These are phyloP conservation scores for Dermatophagoides farinae DNA, from an alignment of 1,140 invertebrate genomes.

Conservation along the genomic window DNA sequence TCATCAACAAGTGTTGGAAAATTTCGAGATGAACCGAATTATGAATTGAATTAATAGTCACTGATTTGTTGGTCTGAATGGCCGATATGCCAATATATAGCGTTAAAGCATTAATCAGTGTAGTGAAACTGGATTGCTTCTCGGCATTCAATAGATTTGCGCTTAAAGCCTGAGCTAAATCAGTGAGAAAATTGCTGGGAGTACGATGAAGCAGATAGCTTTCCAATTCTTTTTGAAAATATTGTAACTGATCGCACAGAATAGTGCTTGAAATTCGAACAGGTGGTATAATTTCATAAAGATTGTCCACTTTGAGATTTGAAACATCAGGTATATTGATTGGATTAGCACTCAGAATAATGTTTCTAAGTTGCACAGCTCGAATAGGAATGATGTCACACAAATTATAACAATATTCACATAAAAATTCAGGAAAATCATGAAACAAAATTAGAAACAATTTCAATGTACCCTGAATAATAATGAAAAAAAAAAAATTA, in stretches of 20 bases:
- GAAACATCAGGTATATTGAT: constrained; percentile 96
- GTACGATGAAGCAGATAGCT: constrained; percentile 82
- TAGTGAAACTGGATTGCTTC: constrained; percentile 50
- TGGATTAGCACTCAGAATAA: constrained; percentile 92
- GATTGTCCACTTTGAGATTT: constrained; percentile 84
- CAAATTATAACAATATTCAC: constrained; percentile 97
- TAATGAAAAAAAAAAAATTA: not conserved
- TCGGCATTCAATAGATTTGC: constrained; percentile 30
- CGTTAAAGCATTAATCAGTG: constrained; percentile 86
- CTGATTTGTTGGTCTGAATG: constrained; percentile 49
- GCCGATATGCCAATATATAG: constrained; percentile 93
- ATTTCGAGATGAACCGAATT: constrained; percentile 98
- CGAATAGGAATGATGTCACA: constrained; percentile 97
- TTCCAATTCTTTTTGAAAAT: constrained; percentile 50
- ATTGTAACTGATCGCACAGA: not conserved
- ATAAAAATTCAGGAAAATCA: constrained; percentile 97
- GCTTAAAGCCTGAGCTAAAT: constrained; percentile 57
- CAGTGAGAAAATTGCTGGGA: constrained; percentile 84
- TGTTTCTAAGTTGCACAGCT: constrained; percentile 95
- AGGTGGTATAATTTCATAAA: constrained; percentile 54
- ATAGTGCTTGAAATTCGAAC: constrained; percentile 30
- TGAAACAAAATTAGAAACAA: constrained; percentile 88
- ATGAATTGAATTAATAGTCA: constrained; percentile 81
- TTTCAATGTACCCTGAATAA: constrained; percentile 62
- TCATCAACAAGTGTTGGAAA: constrained; percentile 93